Conservation (phyloP, 1,140 invertebrate genomes). For the Drosophila kikkawai region DNA sequence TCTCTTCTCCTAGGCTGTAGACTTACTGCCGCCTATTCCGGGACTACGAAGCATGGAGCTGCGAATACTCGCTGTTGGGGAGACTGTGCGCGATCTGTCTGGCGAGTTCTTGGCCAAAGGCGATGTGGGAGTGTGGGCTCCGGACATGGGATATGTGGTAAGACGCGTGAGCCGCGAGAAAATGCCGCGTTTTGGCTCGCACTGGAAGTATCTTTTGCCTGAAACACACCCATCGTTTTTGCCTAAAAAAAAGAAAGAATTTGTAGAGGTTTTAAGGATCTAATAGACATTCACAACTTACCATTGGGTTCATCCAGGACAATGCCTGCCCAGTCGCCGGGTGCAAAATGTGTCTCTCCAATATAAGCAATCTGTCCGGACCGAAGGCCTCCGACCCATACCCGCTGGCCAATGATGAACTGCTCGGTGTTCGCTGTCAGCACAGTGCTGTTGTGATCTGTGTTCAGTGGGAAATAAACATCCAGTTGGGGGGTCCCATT, state of each 20-base stretch:
- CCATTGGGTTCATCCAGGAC: slow-evolving; percentile 97
- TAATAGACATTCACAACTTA: slow-evolving; percentile 65
- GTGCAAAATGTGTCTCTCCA: slow-evolving; percentile 98
- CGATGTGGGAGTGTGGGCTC: slow-evolving; percentile 81
- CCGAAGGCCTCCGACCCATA: slow-evolving; percentile 98
- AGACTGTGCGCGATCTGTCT: slow-evolving; percentile 83
- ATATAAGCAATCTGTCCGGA: slow-evolving; percentile 98
- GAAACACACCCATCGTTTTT: slow-evolving; percentile 99
- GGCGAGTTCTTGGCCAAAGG: slow-evolving; percentile 75
- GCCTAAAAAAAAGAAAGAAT: slow-evolving; percentile 86
- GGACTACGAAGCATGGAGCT: slow-evolving; percentile 85
- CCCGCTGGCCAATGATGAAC: slow-evolving; percentile 97
- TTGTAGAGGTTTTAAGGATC: rapidly evolving
- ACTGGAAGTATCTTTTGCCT: slow-evolving; percentile 96
- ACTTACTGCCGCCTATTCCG: slow-evolving; percentile 84
- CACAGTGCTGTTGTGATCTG: slow-evolving; percentile 93
- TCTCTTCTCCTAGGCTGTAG: rapidly evolving
- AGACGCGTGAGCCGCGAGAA: slow-evolving; percentile 96
- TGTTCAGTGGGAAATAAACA: slow-evolving; percentile 77
- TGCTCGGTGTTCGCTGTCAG: slow-evolving; percentile 96
- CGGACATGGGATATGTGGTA: slow-evolving; percentile 89
- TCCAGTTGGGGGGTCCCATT: slow-evolving; percentile 29
- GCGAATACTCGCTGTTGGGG: slow-evolving; percentile 86
- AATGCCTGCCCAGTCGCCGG: slow-evolving; percentile 98
- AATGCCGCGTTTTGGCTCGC: slow-evolving; percentile 96